phyloP scores from a whole-genome alignment of 2,113 vertebrate species.

The Burhinus oedicnemus region DNA sequence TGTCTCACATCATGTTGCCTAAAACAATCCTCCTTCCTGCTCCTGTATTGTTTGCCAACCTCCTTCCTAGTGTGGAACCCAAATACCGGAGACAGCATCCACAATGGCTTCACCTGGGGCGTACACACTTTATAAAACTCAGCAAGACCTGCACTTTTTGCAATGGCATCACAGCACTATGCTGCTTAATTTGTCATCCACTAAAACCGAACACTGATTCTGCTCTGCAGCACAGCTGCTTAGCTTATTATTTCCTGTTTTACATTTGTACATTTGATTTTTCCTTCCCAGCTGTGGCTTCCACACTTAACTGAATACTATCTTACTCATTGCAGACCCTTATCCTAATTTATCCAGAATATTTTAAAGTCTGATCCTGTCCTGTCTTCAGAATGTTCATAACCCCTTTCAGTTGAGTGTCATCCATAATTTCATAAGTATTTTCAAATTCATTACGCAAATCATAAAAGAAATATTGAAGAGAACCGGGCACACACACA shows the following conservation, averaged over 20 bases:
- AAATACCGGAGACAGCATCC: neutral
- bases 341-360: neutral
- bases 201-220: conserved; percentile 23
- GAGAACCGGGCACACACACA: neutral
- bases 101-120: neutral
- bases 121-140: neutral
- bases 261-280: neutral
- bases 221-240: conserved; percentile 24
- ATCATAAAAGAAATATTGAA: neutral
- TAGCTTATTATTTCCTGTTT: conserved; percentile 24
- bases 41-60: neutral
- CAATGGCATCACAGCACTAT: neutral
- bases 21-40: neutral
- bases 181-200: conserved; percentile 19
- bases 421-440: neutral
- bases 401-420: neutral
- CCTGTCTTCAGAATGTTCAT: neutral
- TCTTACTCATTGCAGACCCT: conserved; percentile 2
- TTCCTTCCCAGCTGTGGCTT: conserved; percentile 34
- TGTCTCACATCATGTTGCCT: neutral
- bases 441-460: neutral
- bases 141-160: neutral
- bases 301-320: neutral
- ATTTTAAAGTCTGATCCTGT: neutral
- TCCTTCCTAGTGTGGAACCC: neutral